Percentiles rank a stretch among this genome's conserved stretches.
Evolutionary conservation across 1,140 invertebrate genomes (phyloP).

Genomic region (Polyergus mexicanus): DNA sequence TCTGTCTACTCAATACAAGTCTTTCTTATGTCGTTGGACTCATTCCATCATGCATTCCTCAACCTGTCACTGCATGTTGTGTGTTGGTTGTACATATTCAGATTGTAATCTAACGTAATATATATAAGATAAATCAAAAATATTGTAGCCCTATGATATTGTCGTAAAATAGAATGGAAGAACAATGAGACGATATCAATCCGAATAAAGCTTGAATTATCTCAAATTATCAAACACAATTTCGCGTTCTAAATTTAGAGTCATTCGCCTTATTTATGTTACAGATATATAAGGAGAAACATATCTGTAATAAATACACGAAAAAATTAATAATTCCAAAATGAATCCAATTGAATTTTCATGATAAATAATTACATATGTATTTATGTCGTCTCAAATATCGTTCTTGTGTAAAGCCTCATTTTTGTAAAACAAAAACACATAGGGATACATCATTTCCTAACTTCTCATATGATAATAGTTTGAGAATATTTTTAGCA

Average conservation of each 20-base stretch:
- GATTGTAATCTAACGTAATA: slow-evolving; percentile 80
- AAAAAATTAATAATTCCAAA: too few relatives aligned
- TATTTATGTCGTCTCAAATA: slow-evolving; percentile 54
- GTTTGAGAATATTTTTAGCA: slow-evolving; percentile 73
- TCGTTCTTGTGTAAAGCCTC: slow-evolving; percentile 30
- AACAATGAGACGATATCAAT: slow-evolving; percentile 54
- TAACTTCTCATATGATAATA: slow-evolving; percentile 68
- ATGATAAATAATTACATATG: slow-evolving; percentile 42
- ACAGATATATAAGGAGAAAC: neutral
- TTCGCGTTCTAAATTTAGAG: neutral
- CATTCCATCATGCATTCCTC: slow-evolving; percentile 71
- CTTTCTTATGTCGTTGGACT: slow-evolving; percentile 70
- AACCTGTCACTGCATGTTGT: slow-evolving; percentile 73
- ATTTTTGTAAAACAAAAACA: slow-evolving; percentile 53
- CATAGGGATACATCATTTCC: slow-evolving; percentile 75
- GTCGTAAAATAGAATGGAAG: slow-evolving; percentile 38
- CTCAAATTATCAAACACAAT: slow-evolving; percentile 35
- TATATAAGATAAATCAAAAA: slow-evolving; percentile 74
- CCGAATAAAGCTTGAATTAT: slow-evolving; percentile 35
- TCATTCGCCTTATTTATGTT: neutral
- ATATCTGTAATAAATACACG: slow-evolving; percentile 47
- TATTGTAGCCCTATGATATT: slow-evolving; percentile 71
- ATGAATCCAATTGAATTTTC: slow-evolving; percentile 54
- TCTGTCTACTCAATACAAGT: slow-evolving; percentile 65
- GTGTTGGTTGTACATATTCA: slow-evolving; percentile 80